Base-by-base conservation (phyloP, 2,797 vertebrate species). In the Knipowitschia caucasica region DNA sequence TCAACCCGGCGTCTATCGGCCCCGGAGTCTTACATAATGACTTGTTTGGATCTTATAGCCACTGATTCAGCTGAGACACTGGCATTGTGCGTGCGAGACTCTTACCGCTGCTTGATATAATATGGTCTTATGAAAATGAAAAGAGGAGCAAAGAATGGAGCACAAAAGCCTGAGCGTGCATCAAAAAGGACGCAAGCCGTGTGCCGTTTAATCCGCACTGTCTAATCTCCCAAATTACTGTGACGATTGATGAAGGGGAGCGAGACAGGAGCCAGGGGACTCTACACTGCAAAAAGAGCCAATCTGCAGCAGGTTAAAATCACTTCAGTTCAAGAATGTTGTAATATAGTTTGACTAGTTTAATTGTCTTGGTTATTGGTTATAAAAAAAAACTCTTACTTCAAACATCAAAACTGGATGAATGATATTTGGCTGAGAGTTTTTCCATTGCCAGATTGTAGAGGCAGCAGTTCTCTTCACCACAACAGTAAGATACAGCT, bases 211-310 rank as follows among this genome's bases (percentile, higher is more conserved):
- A 88, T 81, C 82, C 78, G 23, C 15, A 34, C 62, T 35, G 77
- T 83, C 83, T 85, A 84, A 86, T 86, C 86, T 85, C 83, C 78
- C 75, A 83, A 85, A 84, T 86, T 78, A 76, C 80, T 82, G 84
- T 85, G 78, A 84, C 80, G 70, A 81, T 81, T 81, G 77, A 81
- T 78, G 77, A 83, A 74, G 71, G 62, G 74, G 62, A 73, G 70
- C 24, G 59, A 62, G 43, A 60, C 63, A 71, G 69, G 56, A 76
- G 64, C 50, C 7, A 50, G 69, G 67, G 65, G 46, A 63, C 75
- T 66, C 59, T n/a, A 20, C 36, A 39, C 36, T 39, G 36, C 18
- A 39, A 39, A 39, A 39, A 21, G 17, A n/a, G 6, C 1, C 17
- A 18, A 18, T 30, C 4, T 2, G 11, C 29, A 30, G 7, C 7